Evolutionary conservation across 2,888 invertebrate genomes (phyloP), one percentile per base, ranked within the genome.

Genomic region (Junonia oenone): DNA sequence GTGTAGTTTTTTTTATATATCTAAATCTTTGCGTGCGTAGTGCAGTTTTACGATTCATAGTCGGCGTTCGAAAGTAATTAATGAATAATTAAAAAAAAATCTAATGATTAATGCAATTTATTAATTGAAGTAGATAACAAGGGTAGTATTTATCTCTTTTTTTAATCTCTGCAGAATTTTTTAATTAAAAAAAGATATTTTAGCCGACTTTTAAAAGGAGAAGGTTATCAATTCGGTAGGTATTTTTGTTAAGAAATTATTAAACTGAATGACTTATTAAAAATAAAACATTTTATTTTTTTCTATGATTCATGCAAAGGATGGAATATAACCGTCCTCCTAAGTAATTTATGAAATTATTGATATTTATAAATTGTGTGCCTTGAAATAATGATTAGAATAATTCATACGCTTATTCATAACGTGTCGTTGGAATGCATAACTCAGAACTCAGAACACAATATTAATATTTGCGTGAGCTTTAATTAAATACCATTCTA

Each of bases 401-500:
- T 37, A 3, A 37, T 37, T 37, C 15, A 37, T 37, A 15, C 15
- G 15, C 37, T 49, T 49, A 56, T 51, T 56, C 51, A 40, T 47
- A 51, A 29, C 43, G 27, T 55, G 55, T 47, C 38, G 51, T 37
- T 37, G 47, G 54, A 19, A 27, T 51, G 55, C 54, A 57, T 60
- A 45, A 51, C 51, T 13, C 43, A 33, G 46, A 45, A 51, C 51
- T 13, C 43, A 33, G 46, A 19, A 53, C 31, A 45, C 40, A 49
- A 43, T 33, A 51, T 51, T 56, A 56, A 51, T 51, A 51, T 40
- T 56, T 55, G 49, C 57, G 46, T 52, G 49, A 35, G 33, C 48
- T 45, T 57, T 55, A 57, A 63, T 58, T 61, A 61, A 58, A 59
- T 54, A 19, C 47, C 51, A 58, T 56, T 56, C 56, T 51, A 38